Base-by-base conservation (phyloP, 2,113 vertebrate species). In the Stictonetta naevosa region DNA sequence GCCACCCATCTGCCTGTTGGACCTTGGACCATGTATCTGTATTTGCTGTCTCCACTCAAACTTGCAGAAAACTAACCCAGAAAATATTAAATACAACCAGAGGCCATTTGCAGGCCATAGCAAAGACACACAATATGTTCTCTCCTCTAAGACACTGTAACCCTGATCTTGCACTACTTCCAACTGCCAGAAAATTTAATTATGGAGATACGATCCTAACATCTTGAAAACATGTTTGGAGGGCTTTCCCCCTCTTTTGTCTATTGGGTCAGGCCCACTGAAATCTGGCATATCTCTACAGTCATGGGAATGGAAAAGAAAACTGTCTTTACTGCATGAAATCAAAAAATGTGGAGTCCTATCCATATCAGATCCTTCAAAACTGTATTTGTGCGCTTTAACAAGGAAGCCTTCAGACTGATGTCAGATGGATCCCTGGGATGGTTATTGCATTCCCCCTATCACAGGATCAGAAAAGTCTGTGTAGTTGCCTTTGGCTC, bases 401-500 rank as follows among this genome's bases (percentile, higher is more conserved):
- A 60, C 59, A 90, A 92, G 71, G 64, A 89, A 86, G 14, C 55
- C 34, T 69, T 92, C 78, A 85, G 67, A 80, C 55, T 83, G 59
- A 92, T 85, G 72, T 91, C 67, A 85, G 71, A 62, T 7, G 18
- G 58, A 86, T 94, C 79, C n/a, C 59, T 88, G 63, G 75, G 46
- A 80, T 92, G 56, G 40, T 53, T 72, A 25, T 88, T 95, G 62
- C 83, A 77, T 90, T 93, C 50, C 28, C 34, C 48, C n/a, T 92
- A 33, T 79, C 78, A 74, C 36, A 31, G 83, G 60, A 91, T 94
- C 68, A 83, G 77, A 94, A 72, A 69, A 75, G 38, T 67, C 69
- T 77, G 13, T 55, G 36, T 25, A 85, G 89, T 96, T 97, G 92
- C 92, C 83, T 97, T 97, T 98, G 97, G 97, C 87, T 85, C 29